Base-by-base conservation (phyloP, 2,113 vertebrate species). In the Prietella phreatophila region DNA sequence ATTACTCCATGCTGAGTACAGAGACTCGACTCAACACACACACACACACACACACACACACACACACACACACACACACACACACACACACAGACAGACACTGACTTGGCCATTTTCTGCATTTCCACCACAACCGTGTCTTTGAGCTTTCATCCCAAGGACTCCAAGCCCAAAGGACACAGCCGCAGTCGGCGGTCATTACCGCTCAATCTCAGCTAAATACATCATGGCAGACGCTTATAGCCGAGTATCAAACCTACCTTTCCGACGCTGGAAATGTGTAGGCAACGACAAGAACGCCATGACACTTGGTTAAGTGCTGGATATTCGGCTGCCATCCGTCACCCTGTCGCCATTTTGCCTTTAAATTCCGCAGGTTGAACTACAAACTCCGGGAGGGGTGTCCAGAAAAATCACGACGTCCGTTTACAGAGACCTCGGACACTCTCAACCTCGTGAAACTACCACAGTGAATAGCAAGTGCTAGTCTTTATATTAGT, bases 341-440 rank as follows among this genome's bases (percentile, higher is more conserved):
- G 86, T 89, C 83, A 92, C 50, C 86, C 90, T 93, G 94, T 93
- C 94, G 94, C 94, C 94, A 94, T 94, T 93, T 95, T 94, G 93
- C 89, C 90, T 90, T 84, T 90, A 92, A 92, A 91, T 87, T 90
- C 88, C 91, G 93, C 93, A 94, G 93, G 93, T 93, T 92, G 73
- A 91, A 87, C 91, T 91, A 84, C 61, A 90, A 90, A 50, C 90
- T 91, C 86, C 9, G 84, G 87, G 69, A 90, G 92, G 90, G 92
- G 88, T 87, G 92, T 86, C 85, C 20, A 0, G 14, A 56, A 67
- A n/a, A 82, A 82, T 75, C 33, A 58, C 60, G 27, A 42, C 36
- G 39, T 69, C 11, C 9, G 50, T 47, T 69, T 69, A 78, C 13
- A 17, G 75, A 22, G 13, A 86, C 75, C 9, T 5, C 0, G 53